Percentiles rank a stretch among this genome's conserved stretches.
phyloP scores from a whole-genome alignment of 2,113 vertebrate genomes.

The Rattus rattus region DNA sequence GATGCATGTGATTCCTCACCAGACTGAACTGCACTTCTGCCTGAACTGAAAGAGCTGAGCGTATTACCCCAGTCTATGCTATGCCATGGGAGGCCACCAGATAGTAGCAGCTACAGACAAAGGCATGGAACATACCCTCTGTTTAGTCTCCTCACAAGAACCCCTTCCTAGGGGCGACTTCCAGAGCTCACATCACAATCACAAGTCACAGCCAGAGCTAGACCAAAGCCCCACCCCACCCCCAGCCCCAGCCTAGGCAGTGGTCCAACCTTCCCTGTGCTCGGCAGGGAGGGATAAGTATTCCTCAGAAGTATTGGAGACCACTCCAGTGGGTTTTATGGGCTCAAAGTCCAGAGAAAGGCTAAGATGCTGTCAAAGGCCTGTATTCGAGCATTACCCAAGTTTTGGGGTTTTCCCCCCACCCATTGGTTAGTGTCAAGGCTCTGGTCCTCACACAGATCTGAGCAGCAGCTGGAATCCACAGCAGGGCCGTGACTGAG shows the following conservation, averaged over 20 bases:
- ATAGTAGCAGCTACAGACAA: background rate
- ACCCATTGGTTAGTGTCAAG: background rate
- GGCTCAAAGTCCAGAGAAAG: too few relatives aligned
- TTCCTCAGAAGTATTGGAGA: background rate
- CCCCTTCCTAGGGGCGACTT: background rate
- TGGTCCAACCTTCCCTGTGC: background rate
- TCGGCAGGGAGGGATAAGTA: background rate
- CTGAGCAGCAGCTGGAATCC: background rate
- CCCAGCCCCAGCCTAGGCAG: background rate
- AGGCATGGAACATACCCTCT: background rate
- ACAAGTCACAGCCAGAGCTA: background rate
- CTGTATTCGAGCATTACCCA: background rate
- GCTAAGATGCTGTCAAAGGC: background rate
- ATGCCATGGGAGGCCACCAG: background rate
- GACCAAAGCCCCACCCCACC: too few relatives aligned
- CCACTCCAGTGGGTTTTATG: too few relatives aligned
- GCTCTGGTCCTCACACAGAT: background rate
- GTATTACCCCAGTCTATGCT: too few relatives aligned
- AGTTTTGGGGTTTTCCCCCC: too few relatives aligned
- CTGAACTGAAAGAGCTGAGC: background rate
- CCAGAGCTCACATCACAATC: background rate
- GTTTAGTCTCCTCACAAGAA: background rate
- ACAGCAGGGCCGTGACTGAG: background rate
- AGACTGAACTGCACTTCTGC: background rate
- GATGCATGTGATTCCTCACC: background rate